These are phyloP conservation scores for Pseudochaenichthys georgianus DNA, from an alignment of 2,797 vertebrate genomes.

Conservation along the genomic window DNA sequence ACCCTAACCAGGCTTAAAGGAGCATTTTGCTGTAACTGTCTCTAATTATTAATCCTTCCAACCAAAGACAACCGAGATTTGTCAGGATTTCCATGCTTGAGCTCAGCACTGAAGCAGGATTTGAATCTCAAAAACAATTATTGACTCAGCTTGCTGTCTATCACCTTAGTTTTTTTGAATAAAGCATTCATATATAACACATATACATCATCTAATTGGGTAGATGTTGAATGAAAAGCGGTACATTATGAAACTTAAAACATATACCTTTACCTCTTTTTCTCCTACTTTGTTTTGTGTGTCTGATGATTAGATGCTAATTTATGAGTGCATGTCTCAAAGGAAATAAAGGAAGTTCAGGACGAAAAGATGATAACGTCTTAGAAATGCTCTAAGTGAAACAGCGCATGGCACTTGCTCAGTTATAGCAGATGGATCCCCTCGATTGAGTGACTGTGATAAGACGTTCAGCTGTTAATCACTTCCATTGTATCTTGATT, in stretches of 20 bases:
- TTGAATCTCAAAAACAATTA: conserved; percentile 28
- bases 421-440: conserved; percentile 70
- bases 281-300: conserved; percentile 50
- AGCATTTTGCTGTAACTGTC: conserved; percentile 32
- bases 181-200: conserved; percentile 17
- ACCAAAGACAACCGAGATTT: conserved; percentile 23
- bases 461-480: conserved; percentile 68
- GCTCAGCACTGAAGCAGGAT: conserved; percentile 24
- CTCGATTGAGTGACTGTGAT: conserved; percentile 75
- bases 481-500: conserved; percentile 50
- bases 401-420: conserved; percentile 68
- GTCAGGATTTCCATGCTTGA: conserved; percentile 45
- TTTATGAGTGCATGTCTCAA: conserved; percentile 55
- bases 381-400: conserved; percentile 69
- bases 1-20: background rate
- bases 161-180: conserved; percentile 4
- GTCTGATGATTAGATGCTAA: conserved; percentile 52
- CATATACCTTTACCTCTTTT: conserved; percentile 13
- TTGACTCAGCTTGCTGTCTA: conserved; percentile 17
- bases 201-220: conserved; percentile 15
- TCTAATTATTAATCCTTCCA: conserved; percentile 46
- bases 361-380: conserved; percentile 76
- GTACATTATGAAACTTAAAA: conserved; percentile 21
- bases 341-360: conserved; percentile 67
- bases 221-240: conserved; percentile 8